A percentile compares a stretch with the other conserved stretches of the same genome.
Evolutionary conservation across 2,797 vertebrate species (phyloP).

Genomic region (Diglossa cyanea): DNA sequence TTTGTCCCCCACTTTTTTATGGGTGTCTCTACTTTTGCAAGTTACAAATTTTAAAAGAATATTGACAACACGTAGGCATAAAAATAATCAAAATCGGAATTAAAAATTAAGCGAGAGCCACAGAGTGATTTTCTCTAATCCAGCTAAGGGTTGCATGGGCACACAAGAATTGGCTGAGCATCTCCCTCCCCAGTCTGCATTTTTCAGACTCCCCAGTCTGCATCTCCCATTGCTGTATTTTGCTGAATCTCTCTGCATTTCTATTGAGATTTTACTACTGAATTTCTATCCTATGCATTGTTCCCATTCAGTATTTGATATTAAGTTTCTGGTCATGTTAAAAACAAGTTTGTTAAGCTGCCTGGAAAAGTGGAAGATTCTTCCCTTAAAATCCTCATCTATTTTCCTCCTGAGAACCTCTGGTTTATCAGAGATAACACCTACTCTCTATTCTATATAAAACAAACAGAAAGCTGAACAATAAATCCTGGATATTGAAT

Average conservation of each 20-base stretch:
- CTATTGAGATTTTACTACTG: neutral
- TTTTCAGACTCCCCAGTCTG: neutral
- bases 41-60: neutral
- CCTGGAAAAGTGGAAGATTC: neutral
- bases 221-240: neutral
- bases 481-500: neutral
- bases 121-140: neutral
- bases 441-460: neutral
- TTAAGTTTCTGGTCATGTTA: neutral
- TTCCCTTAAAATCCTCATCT: neutral
- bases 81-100: neutral
- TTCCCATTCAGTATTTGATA: neutral
- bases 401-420: neutral
- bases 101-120: neutral
- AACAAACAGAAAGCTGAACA: neutral
- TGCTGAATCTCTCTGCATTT: neutral
- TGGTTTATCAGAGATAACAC: neutral
- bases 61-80: neutral
- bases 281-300: neutral
- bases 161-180: neutral
- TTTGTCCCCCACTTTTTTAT: neutral
- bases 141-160: neutral
- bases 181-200: neutral
- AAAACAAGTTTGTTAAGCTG: neutral
- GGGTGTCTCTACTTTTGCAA: neutral